Evolutionary conservation across 2,888 invertebrate genomes (phyloP), one percentile per base, ranked within the genome.

Genomic region (Leptinotarsa tumamoca): DNA sequence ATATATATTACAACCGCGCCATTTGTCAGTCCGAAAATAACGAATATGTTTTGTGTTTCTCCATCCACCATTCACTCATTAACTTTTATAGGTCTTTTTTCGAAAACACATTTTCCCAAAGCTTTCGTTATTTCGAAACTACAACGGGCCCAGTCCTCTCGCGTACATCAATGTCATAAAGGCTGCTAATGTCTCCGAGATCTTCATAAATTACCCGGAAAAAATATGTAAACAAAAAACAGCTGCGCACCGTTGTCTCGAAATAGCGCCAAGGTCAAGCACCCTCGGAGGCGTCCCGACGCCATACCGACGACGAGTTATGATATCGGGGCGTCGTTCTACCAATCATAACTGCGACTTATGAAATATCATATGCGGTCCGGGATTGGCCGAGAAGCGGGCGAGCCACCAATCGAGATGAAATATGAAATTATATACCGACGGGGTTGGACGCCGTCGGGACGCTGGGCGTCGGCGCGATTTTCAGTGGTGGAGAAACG

Each of bases 401-500:
- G 71, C 78, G 78, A 69, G 73, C 72, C 73, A 76, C 83, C 83
- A 83, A 83, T 83, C 77, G 82, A 81, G 80, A 78, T 70, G 79
- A 83, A 83, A 83, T 83, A 83, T 83, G 83, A 83, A 82, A 82
- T 83, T 75, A 83, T 83, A 82, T 81, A 66, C 70, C 77, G 75
- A 76, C 79, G 79, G 82, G 81, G 82, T 79, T 79, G 76, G 80
- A 83, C 82, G 84, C 80, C 80, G 78, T 83, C 80, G 81, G 79
- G 83, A 79, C 83, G 85, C 82, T 83, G 75, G 76, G 82, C 83
- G 83, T 77, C 80, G 80, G 85, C 86, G 87, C 86, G 54, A 54
- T 49, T 66, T 68, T 76, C 66, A 58, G 67, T 67, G 54, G 63
- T 67, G 67, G 68, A 71, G 70, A 51, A 56, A 33, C 23, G 61